These are phyloP conservation scores for Brachionus koreanus DNA, from an alignment of 1,140 invertebrate species.

Conservation along the genomic window DNA sequence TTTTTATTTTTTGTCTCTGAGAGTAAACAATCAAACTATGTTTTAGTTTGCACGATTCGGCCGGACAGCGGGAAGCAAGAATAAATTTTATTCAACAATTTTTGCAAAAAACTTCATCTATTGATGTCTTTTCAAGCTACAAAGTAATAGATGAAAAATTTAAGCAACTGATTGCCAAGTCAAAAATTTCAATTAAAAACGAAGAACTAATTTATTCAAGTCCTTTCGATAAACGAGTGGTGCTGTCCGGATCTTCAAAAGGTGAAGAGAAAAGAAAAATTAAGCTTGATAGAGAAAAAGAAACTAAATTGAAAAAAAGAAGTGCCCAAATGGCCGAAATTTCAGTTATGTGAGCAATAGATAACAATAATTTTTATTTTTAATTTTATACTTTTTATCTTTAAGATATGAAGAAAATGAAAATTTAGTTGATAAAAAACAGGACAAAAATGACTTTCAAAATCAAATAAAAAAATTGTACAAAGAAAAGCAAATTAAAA, in stretches of 20 bases:
- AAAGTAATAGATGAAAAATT: not conserved
- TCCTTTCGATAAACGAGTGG: not conserved
- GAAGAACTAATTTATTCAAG: not conserved
- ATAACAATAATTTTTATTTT: not conserved
- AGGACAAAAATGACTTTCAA: not conserved
- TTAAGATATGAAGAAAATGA: constrained; percentile 34
- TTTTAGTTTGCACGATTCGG: not conserved
- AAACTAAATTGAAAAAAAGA: constrained; percentile 4
- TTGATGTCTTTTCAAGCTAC: not conserved
- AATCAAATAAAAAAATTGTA: constrained; percentile 20
- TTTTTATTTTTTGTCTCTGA: too few relatives aligned
- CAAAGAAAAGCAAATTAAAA: constrained; percentile 6
- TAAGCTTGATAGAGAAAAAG: not conserved
- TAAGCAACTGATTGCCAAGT: not conserved
- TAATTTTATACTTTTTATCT: not conserved
- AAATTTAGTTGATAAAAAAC: not conserved
- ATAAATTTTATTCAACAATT: not conserved
- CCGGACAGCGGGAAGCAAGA: not conserved
- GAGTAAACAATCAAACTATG: not conserved
- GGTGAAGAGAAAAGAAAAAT: not conserved
- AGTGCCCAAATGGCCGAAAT: constrained; percentile 28
- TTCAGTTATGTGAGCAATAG: not conserved
- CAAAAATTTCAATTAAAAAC: not conserved
- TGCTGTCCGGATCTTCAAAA: not conserved
- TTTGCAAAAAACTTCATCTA: not conserved